Base-by-base conservation (phyloP, 1,140 invertebrate species). In the Drosophila triauraria region DNA sequence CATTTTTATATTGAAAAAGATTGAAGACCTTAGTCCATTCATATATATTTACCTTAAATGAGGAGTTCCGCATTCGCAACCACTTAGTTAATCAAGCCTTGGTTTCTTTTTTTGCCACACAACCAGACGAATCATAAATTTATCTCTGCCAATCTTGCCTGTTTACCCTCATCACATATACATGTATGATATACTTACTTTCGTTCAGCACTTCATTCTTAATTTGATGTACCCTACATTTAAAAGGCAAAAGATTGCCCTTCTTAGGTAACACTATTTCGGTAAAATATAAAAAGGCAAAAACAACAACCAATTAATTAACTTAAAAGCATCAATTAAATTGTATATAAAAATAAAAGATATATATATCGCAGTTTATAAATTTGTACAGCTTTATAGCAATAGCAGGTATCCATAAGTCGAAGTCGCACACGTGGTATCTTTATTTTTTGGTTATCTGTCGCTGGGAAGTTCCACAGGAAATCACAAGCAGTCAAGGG, bases 401-500 rank as follows among this genome's bases (percentile, higher is more conserved):
- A 10, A 23, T 30, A 65, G 8, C 23, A 20, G 64, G 68, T 69
- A 69, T 35, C 30, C 13, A 3, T 3, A 0, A 23, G 30, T 72
- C 46, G n/a, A 12, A 25, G 35, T 48, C 20, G 8, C 17, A 23
- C 9, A 20, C 32, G 10, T 1, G 10, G 8, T 20, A 5, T 23
- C 54, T 50, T 69, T 54, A 27, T 68, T 61, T 69, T 75, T 84
- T 67, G 71, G 78, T 84, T 88, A 88, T 88, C 85, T 84, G 69
- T 60, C 63, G 63, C 65, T 48, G 43, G 57, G 17, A 78, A 69
- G 58, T 81, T 80, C 80, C 84, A 68, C 80, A 87, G 74, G 68
- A 84, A 88, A 88, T 88, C 83, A 88, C 72, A 77, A 67, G 80
- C 78, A 65, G 80, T 78, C 69, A 71, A 69, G 74, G 74, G 56